A percentile compares a stretch with the other conserved stretches of the same genome.
Evolutionary conservation across 2,113 vertebrate species (phyloP).

Genomic region (Etheostoma spectabile): DNA sequence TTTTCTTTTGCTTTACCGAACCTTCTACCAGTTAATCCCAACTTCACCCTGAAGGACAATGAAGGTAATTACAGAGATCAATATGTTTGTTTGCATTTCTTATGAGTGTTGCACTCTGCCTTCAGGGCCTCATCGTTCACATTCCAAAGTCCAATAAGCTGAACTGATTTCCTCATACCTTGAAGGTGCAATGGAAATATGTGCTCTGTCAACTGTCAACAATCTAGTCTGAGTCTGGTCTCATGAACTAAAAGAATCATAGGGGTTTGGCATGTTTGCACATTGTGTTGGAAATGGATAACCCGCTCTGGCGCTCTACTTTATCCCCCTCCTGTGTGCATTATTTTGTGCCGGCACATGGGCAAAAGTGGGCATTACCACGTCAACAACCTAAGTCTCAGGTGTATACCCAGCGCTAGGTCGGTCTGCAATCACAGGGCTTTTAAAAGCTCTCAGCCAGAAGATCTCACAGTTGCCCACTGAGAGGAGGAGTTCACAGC

Average conservation of each 20-base stretch:
- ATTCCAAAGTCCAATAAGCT: slow-evolving; percentile 43
- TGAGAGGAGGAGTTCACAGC: slow-evolving; percentile 66
- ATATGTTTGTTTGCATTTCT: slow-evolving; percentile 71
- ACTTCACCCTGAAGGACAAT: slow-evolving; percentile 97
- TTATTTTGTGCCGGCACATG: slow-evolving; percentile 37
- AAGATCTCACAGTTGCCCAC: slow-evolving; percentile 62
- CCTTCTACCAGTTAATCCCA: slow-evolving; percentile 90
- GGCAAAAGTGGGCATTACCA: slow-evolving; percentile 61
- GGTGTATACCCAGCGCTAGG: slow-evolving; percentile 62
- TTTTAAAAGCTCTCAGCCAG: slow-evolving; percentile 71
- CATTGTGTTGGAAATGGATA: slow-evolving; percentile 68
- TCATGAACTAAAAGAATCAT: slow-evolving; percentile 39
- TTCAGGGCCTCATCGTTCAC: slow-evolving; percentile 23
- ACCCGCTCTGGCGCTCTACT: slow-evolving; percentile 33
- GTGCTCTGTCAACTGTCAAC: neutral
- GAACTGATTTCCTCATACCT: slow-evolving; percentile 22
- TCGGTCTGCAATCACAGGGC: slow-evolving; percentile 68
- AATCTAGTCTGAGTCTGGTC: slow-evolving; percentile 2
- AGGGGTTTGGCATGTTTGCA: slow-evolving; percentile 45
- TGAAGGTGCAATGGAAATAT: slow-evolving; percentile 41
- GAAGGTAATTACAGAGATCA: slow-evolving; percentile 89
- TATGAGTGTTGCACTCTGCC: slow-evolving; percentile 43
- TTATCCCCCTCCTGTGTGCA: slow-evolving; percentile 11
- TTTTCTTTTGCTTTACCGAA: slow-evolving; percentile 92
- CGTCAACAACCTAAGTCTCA: slow-evolving; percentile 70